Percentiles rank a stretch among this genome's conserved stretches.
phyloP scores from a whole-genome alignment of 2,113 vertebrate species.

The Chaenocephalus aceratus region DNA sequence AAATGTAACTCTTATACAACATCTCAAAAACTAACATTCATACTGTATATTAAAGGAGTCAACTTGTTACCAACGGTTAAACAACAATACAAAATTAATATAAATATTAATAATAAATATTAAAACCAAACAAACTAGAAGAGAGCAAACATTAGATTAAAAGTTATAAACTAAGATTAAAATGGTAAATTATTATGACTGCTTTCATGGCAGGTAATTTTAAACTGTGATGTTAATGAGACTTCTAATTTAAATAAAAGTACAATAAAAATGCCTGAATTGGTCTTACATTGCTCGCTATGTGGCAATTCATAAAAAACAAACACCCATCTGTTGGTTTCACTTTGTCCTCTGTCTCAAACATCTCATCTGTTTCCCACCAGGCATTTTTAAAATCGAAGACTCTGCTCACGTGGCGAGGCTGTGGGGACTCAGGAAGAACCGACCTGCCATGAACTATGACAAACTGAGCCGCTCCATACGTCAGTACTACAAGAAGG shows the following conservation, averaged over 20 bases:
- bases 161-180: too few species aligned
- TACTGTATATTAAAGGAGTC: neutral
- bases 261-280: too few species aligned
- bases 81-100: neutral
- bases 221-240: too few species aligned
- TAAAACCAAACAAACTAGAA: neutral
- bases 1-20: neutral
- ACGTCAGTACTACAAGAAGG: constrained; percentile 99
- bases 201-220: too few species aligned
- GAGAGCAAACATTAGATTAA: neutral
- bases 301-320: too few species aligned
- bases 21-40: neutral
- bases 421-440: constrained; percentile 97
- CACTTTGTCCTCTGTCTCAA: neutral
- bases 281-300: too few species aligned
- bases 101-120: neutral
- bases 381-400: constrained; percentile 98
- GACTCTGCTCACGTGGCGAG: constrained; percentile 96
- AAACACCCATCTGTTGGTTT: neutral
- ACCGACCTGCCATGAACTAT: constrained; percentile 98
- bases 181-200: too few species aligned
- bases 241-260: too few species aligned
- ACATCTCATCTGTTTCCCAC: neutral
- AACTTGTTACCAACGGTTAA: neutral
- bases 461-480: constrained; percentile 99